Evolutionary conservation across 2,888 invertebrate genomes (phyloP).

Genomic region (Fragum sueziense): DNA sequence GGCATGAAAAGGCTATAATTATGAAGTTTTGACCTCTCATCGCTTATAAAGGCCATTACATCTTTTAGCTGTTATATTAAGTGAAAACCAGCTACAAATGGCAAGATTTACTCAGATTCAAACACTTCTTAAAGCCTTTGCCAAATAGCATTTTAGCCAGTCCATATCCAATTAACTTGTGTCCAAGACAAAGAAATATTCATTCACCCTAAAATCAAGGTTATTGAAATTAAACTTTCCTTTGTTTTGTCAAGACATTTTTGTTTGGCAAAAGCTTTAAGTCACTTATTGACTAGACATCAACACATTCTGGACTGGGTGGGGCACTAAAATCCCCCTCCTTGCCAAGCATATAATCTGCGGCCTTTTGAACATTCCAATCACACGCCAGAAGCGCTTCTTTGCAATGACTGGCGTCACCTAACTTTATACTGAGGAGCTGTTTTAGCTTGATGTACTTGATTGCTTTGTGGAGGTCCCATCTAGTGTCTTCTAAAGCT

Average conservation of each 20-base stretch:
- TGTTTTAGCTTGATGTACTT: conserved; percentile 89
- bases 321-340: conserved; percentile 56
- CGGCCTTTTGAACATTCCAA: conserved; percentile 88
- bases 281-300: conserved; percentile 62
- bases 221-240: no score
- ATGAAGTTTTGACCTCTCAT: no score
- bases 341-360: conserved; percentile 84
- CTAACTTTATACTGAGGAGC: conserved; percentile 79
- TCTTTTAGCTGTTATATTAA: no score
- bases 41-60: no score
- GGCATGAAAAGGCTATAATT: no score
- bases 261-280: neutral
- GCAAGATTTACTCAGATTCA: no score
- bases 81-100: no score
- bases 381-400: conserved; percentile 85
- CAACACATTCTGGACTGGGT: conserved; percentile 74
- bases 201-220: no score
- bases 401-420: conserved; percentile 80
- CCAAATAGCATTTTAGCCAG: no score
- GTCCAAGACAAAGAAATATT: no score
- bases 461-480: conserved; percentile 95
- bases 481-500: conserved; percentile 91
- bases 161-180: no score
- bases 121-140: no score
- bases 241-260: neutral